Percentiles rank a stretch among this genome's conserved stretches.
phyloP scores from a whole-genome alignment of 2,113 vertebrate species.

The Eretmochelys imbricata region DNA sequence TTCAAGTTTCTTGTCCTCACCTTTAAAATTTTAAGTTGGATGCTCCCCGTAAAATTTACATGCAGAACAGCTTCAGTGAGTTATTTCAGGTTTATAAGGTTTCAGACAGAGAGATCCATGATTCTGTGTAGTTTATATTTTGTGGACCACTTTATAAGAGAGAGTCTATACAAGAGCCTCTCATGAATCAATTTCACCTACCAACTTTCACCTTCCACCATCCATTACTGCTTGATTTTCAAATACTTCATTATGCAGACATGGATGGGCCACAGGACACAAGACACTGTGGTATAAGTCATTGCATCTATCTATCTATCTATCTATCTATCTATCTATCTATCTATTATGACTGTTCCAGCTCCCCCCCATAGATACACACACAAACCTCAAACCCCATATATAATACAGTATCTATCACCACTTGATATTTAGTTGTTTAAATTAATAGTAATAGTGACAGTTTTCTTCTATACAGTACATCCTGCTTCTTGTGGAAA shows the following conservation, averaged over 20 bases:
- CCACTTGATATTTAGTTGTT: constrained; percentile 11
- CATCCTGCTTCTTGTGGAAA: constrained; percentile 27
- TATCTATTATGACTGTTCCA: too few relatives aligned
- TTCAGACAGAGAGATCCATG: background rate
- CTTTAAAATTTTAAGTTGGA: background rate
- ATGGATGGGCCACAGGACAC: background rate
- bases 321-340: too few relatives aligned
- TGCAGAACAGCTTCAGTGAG: background rate
- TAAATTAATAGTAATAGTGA: constrained; percentile 32
- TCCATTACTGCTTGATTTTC: background rate
- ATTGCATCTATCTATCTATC: too few relatives aligned
- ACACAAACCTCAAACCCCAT: background rate
- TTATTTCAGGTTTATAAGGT: background rate
- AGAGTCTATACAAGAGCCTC: background rate
- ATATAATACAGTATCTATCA: background rate
- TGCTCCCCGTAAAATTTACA: background rate
- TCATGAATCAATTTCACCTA: background rate
- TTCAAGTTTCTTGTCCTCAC: background rate
- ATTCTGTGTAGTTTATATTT: background rate
- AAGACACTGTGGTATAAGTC: background rate
- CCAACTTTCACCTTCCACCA: background rate
- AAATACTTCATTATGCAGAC: background rate
- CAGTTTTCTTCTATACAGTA: constrained; percentile 25
- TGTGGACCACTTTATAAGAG: background rate
- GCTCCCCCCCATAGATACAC: background rate